Conservation (phyloP, 1,140 invertebrate genomes). For the Aricia agestis region DNA sequence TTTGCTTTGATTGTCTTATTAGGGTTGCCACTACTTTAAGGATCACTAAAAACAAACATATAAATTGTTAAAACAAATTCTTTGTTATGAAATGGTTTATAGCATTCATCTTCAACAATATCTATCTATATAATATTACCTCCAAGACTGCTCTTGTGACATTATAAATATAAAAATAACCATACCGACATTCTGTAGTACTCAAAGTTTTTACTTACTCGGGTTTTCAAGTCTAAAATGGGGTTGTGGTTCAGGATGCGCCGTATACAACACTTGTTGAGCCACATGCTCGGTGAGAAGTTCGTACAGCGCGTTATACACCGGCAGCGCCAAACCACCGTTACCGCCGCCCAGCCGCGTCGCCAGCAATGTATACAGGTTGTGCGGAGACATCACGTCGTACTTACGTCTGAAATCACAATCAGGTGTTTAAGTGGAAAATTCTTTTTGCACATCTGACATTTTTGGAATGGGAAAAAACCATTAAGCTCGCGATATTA, state of each 20-base stretch:
- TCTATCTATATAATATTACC: no score
- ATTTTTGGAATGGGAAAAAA: no score
- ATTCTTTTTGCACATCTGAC: no score
- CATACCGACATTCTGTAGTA: background rate
- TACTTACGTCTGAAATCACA: constrained; percentile 89
- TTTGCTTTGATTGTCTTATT: constrained; percentile 96
- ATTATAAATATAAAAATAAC: no score
- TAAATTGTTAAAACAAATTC: background rate
- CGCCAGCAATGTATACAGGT: constrained; percentile 96
- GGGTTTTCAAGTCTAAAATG: constrained; percentile 98
- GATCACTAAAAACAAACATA: constrained; percentile 84
- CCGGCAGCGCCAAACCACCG: constrained; percentile 92
- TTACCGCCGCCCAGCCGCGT: constrained; percentile 83
- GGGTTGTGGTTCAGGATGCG: constrained; percentile 95
- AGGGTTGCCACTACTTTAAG: constrained; percentile 98
- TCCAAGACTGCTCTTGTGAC: no score
- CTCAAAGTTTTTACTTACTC: constrained; percentile 80
- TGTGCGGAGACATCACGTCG: constrained; percentile 98
- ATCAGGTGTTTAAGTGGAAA: no score
- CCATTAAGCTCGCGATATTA: no score
- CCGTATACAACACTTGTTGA: constrained; percentile 93
- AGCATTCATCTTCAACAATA: no score
- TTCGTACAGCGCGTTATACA: constrained; percentile 99
- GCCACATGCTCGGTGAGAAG: constrained; percentile 98
- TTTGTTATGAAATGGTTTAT: no score